These are phyloP conservation scores for Helogale parvula DNA, from an alignment of 2,113 vertebrate species.

Conservation along the genomic window DNA sequence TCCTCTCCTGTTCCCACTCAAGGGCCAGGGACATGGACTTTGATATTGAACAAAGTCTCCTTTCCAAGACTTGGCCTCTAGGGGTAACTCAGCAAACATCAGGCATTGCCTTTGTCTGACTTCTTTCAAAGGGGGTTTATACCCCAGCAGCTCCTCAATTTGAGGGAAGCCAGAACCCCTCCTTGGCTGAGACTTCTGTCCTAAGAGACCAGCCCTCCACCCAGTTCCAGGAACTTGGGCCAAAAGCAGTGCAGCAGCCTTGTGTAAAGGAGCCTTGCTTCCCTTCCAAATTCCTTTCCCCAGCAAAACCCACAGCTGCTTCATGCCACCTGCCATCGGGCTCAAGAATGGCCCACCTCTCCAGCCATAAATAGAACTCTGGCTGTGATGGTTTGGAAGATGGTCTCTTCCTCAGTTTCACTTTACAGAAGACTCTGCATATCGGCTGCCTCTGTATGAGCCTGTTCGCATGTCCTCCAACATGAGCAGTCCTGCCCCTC, in stretches of 20 bases:
- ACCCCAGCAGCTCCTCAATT: not conserved
- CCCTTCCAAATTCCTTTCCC: not conserved
- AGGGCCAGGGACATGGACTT: not conserved
- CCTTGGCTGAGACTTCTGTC: not conserved
- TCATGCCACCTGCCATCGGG: not conserved
- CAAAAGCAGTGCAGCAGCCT: rapidly evolving
- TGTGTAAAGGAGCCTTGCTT: not conserved
- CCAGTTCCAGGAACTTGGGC: not conserved
- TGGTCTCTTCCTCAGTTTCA: not conserved
- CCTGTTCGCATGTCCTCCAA: not conserved
- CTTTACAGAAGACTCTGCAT: not conserved
- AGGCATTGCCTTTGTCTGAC: not conserved
- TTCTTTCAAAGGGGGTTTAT: not conserved
- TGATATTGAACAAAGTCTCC: not conserved
- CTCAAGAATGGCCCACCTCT: not conserved
- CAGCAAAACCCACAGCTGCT: not conserved
- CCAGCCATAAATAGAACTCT: not conserved
- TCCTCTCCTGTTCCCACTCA: not conserved
- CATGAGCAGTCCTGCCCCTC: not conserved
- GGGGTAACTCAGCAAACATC: not conserved
- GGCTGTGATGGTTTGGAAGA: not conserved
- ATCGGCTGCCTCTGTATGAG: not conserved
- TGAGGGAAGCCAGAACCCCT: not conserved
- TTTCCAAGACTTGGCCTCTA: not conserved
- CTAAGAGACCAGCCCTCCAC: not conserved